Evolutionary conservation across 2,797 vertebrate species (phyloP).

Genomic region (Xerus rutilus): DNA sequence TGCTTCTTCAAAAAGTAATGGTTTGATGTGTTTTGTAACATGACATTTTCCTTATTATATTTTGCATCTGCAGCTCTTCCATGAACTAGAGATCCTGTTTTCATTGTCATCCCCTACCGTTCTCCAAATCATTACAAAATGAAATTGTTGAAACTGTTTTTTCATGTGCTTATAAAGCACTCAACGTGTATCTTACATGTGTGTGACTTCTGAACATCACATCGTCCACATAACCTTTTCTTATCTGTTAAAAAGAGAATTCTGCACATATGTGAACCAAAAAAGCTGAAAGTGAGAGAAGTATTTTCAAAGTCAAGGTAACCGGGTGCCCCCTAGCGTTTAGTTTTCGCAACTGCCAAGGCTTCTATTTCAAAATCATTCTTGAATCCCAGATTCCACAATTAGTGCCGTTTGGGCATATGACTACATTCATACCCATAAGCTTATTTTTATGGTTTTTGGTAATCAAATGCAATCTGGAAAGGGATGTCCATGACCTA

Average conservation of each 20-base stretch:
- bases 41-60: no score
- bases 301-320: background rate
- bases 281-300: background rate
- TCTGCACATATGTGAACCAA: background rate
- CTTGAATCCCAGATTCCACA: background rate
- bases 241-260: background rate
- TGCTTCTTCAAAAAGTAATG: no score
- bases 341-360: background rate
- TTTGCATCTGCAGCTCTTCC: no score
- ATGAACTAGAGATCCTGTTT: background rate
- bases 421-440: no score
- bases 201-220: background rate
- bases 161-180: background rate
- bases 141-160: no score
- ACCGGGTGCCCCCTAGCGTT: background rate
- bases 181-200: background rate
- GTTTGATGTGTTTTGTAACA: no score
- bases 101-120: no score
- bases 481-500: no score
- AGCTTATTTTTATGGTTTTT: no score
- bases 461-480: fast-evolving
- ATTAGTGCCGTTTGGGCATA: no score
- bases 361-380: background rate
- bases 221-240: background rate
- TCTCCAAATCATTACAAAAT: background rate